Evolutionary conservation across 2,888 invertebrate species (phyloP).

Genomic region (Calameuta idolon): DNA sequence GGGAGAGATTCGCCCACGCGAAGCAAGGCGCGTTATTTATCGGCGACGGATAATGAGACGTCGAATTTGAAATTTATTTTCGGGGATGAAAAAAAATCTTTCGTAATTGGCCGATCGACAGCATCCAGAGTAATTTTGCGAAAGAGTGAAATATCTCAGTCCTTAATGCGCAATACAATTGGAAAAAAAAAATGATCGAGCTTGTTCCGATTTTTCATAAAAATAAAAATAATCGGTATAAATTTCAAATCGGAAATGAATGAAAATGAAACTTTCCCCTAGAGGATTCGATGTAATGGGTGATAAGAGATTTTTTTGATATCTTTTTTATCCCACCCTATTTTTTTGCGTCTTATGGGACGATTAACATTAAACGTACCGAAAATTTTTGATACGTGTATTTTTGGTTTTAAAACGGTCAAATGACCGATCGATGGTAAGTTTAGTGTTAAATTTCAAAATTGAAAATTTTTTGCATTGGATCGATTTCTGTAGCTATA

Average conservation of each 20-base stretch:
- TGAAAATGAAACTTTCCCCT: neutral
- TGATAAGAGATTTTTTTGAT: neutral
- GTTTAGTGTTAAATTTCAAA: neutral
- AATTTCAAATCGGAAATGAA: neutral
- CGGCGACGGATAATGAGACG: neutral
- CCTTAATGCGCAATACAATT: neutral
- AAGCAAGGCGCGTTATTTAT: neutral
- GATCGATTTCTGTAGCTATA: neutral
- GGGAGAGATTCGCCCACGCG: no score
- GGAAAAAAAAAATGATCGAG: neutral
- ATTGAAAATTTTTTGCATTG: neutral
- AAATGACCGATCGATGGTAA: no score
- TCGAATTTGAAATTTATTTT: neutral
- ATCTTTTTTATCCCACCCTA: neutral
- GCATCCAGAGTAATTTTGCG: neutral
- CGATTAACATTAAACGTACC: neutral
- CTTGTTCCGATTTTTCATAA: neutral
- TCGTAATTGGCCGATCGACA: neutral
- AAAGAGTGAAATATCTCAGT: no score
- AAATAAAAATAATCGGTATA: neutral
- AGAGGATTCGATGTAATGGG: neutral
- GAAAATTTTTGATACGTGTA: no score
- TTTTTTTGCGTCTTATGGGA: neutral
- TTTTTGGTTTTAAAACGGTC: no score
- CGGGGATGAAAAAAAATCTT: neutral